Conservation (phyloP, 2,888 invertebrate species). For the Nowickia ferox region DNA sequence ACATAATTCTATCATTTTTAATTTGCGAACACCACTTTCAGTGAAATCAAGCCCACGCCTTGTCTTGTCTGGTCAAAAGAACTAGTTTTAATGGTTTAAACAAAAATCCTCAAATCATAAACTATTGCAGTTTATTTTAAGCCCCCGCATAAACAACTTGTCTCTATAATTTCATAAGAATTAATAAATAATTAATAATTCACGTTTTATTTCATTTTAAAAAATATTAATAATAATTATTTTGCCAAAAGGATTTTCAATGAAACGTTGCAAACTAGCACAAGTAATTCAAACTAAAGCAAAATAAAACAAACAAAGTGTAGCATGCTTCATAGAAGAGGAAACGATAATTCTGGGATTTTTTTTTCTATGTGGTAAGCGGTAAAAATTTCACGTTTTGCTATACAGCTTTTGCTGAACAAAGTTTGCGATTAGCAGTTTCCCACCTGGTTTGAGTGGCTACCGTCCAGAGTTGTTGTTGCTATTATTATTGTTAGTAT, state of each 20-base stretch:
- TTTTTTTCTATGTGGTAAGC: slow-evolving; percentile 5
- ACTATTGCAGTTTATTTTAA: slow-evolving; percentile 6
- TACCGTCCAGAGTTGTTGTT: not conserved
- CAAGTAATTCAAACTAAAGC: not conserved
- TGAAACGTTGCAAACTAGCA: not conserved
- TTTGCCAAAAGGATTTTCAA: slow-evolving; percentile 41
- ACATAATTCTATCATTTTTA: too few relatives aligned
- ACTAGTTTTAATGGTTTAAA: too few relatives aligned
- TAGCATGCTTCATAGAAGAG: not conserved
- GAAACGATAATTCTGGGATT: not conserved
- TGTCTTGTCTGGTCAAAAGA: too few relatives aligned
- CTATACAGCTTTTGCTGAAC: not conserved
- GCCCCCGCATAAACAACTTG: slow-evolving; percentile 26
- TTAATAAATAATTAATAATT: slow-evolving; percentile 47
- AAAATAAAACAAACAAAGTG: not conserved
- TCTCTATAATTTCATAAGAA: slow-evolving; percentile 10
- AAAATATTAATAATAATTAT: slow-evolving; percentile 17
- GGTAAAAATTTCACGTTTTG: slow-evolving; percentile 22
- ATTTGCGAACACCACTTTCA: not conserved
- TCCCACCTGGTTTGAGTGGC: not conserved
- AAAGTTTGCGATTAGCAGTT: not conserved
- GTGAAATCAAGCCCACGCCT: too few relatives aligned
- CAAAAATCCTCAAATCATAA: slow-evolving; percentile 18
- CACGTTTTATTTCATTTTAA: slow-evolving; percentile 26
- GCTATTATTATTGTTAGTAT: not conserved